Conservation (phyloP, 2,888 invertebrate species). For the Drosophila mulleri region DNA sequence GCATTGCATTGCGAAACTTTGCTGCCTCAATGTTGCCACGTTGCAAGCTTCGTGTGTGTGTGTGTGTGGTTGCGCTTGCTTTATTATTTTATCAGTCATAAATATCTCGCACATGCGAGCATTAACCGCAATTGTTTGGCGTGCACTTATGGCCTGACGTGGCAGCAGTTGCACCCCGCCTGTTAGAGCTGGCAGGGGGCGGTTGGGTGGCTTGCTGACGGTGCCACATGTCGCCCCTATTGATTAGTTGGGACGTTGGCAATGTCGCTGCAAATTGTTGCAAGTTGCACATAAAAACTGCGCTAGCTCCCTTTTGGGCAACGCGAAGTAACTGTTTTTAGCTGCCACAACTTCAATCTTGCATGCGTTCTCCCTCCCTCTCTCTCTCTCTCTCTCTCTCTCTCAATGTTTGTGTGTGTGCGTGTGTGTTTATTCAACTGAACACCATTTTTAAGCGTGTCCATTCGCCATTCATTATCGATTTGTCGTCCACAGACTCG, state of each 20-base stretch:
- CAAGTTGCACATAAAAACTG: slow-evolving; percentile 55
- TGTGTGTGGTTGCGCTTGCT: slow-evolving; percentile 38
- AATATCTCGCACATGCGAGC: slow-evolving; percentile 74
- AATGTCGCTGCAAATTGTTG: slow-evolving; percentile 77
- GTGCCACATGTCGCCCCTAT: slow-evolving; percentile 67
- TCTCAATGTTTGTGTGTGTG: slow-evolving; percentile 25
- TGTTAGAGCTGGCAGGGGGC: too few species aligned
- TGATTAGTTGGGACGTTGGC: slow-evolving; percentile 78
- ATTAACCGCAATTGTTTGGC: slow-evolving; percentile 78
- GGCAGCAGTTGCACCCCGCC: slow-evolving; percentile 17
- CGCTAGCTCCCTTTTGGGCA: background rate
- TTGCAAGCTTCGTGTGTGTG: slow-evolving; percentile 22
- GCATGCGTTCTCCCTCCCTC: background rate
- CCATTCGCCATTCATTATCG: slow-evolving; percentile 69
- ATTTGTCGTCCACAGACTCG: slow-evolving; percentile 53
- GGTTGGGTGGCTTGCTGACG: too few species aligned
- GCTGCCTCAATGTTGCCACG: slow-evolving; percentile 21
- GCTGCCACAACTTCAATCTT: slow-evolving; percentile 25
- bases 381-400: background rate
- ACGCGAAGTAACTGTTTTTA: slow-evolving; percentile 39
- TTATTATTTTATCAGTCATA: slow-evolving; percentile 79
- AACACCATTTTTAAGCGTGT: slow-evolving; percentile 44
- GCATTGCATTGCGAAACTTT: slow-evolving; percentile 7
- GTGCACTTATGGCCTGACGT: slow-evolving; percentile 66
- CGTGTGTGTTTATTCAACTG: slow-evolving; percentile 16